Evolutionary conservation across 2,888 invertebrate species (phyloP), one percentile per base, ranked within the genome.

Genomic region (Panopea generosa): DNA sequence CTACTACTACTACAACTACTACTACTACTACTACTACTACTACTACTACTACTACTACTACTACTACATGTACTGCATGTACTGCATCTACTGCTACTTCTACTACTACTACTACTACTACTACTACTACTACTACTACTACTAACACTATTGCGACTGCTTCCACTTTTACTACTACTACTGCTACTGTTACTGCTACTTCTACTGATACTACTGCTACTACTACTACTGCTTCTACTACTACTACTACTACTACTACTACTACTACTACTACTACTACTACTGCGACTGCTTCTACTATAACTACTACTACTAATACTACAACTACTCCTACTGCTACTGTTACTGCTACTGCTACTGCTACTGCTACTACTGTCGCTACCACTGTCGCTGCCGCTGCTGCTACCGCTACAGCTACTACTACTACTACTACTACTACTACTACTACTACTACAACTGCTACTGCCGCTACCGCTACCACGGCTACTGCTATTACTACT

Each of bases 201-300:
- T 4, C 33, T 4, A 33, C 33, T 33, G 11, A 4, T 33, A 7
- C 6, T 33, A 33, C 33, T 7, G 4, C 11, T 33, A 33, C 33
- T 33, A 7, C 11, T 33, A 33, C 33, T 33, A 33, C 4, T 33
- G 11, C 33, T 33, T 7, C 33, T 33, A 33, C 33, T 33, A 33
- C 33, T 27, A 18, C 33, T 40, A 38, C 40, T 38, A 29, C 40
- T 38, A n/a, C 40, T 29, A 29, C 40, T 38, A 22, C 53, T 53
- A 53, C 57, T 33, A 57, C 57, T 57, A 40, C 57, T 57, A 57
- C 57, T 57, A 57, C 57, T 57, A 57, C 57, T 57, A 57, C 38
- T 57, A 57, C 38, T 57, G 29, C 38, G 33, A 57, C 38, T 57
- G 27, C 38, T 57, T 33, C 38, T 57, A 57, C 38, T 57, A 57